Conservation (phyloP, 2,888 invertebrate genomes). For the Psococerastis gibbosa region DNA sequence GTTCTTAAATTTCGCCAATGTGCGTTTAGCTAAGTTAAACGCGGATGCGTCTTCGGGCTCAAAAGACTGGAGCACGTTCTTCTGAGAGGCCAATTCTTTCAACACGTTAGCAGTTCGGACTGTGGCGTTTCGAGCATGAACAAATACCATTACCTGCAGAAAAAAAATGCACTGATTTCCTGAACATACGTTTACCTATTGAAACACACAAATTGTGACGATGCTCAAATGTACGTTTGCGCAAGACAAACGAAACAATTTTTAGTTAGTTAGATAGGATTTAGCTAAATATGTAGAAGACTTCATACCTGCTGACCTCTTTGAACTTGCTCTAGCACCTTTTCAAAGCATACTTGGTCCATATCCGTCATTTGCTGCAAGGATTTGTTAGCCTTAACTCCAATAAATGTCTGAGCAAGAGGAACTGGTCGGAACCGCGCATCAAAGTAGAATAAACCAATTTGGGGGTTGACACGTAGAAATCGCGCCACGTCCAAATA, state of each 20-base stretch:
- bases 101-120: conserved; percentile 70
- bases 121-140: conserved; percentile 94
- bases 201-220: too few species aligned
- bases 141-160: conserved; percentile 77
- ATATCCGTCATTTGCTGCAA: conserved; percentile 50
- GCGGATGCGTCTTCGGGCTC: conserved; percentile 41
- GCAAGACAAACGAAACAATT: background rate
- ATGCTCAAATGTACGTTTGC: too few species aligned
- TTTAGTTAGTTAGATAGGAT: background rate
- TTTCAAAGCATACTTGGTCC: conserved; percentile 86
- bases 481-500: conserved; percentile 92
- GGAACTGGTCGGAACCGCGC: conserved; percentile 91
- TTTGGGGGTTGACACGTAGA: conserved; percentile 77
- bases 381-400: conserved; percentile 48
- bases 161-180: too few species aligned
- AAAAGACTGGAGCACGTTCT: conserved; percentile 50
- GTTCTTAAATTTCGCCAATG: conserved; percentile 54
- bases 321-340: conserved; percentile 66
- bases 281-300: conserved; percentile 3
- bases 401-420: conserved; percentile 76
- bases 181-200: too few species aligned
- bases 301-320: conserved; percentile 67
- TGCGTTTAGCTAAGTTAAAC: conserved; percentile 47
- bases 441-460: conserved; percentile 88
- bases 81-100: conserved; percentile 60